Percentiles rank a stretch among this genome's conserved stretches.
Evolutionary conservation across 2,113 vertebrate genomes (phyloP).

Genomic region (Herpailurus yagouaroundi): DNA sequence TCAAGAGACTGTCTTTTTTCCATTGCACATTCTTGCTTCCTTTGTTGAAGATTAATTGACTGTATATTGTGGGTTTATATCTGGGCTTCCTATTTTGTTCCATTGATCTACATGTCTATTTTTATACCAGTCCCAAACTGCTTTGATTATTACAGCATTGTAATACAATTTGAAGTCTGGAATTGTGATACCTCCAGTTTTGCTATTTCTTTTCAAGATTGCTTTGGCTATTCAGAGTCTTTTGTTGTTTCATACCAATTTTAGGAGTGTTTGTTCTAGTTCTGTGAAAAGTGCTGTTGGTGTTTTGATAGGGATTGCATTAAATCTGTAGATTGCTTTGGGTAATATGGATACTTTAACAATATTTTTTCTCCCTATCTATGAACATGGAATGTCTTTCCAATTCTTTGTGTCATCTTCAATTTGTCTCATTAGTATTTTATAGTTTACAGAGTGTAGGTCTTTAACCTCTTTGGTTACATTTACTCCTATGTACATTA

Average conservation of each 20-base stretch:
- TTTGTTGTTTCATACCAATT: background rate
- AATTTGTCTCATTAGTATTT: background rate
- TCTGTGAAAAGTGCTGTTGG: background rate
- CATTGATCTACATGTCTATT: background rate
- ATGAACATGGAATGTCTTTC: background rate
- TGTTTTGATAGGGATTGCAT: background rate
- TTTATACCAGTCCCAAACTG: background rate
- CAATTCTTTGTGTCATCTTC: background rate
- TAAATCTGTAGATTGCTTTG: background rate
- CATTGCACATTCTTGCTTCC: background rate
- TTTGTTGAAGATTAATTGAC: background rate
- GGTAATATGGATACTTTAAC: background rate
- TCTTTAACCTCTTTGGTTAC: background rate
- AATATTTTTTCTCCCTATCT: background rate
- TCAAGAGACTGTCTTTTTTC: background rate
- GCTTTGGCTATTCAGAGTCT: background rate
- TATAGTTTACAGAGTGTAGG: background rate
- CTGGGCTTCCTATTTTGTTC: background rate
- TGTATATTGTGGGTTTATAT: background rate
- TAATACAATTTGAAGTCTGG: background rate
- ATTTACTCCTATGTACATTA: background rate
- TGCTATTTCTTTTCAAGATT: background rate
- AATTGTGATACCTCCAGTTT: background rate
- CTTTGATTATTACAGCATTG: background rate
- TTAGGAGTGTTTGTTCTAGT: background rate